These are phyloP conservation scores for Aurelia sp. DNA, from an alignment of 30 jellyfish, hydroid and myxozoan genomes.

Conservation along the genomic window DNA sequence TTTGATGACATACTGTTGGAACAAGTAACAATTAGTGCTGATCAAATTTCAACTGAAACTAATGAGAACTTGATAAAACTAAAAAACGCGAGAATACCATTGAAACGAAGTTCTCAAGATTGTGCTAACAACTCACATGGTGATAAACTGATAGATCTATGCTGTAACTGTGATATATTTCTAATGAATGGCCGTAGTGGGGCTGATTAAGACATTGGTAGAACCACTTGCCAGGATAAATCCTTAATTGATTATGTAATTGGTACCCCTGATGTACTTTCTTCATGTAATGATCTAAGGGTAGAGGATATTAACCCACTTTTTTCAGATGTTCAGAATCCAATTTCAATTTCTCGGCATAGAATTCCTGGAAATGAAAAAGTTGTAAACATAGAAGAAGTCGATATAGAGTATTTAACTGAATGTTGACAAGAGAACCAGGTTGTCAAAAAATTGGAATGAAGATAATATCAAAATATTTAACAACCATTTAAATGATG, in stretches of 20 bases:
- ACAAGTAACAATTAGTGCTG: neutral
- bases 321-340: conserved; percentile 13
- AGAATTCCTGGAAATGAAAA: neutral
- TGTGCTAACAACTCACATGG: too few relatives aligned
- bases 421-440: neutral
- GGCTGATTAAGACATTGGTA: conserved; percentile 9
- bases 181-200: conserved; percentile 29
- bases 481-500: neutral
- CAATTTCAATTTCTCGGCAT: neutral
- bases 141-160: too few relatives aligned
- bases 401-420: neutral
- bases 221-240: conserved; percentile 29
- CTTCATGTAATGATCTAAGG: conserved; percentile 18
- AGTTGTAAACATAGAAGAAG: neutral
- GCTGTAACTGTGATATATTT: conserved; percentile 18
- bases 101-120: too few relatives aligned
- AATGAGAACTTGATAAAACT: neutral
- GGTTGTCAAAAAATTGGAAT: conserved; percentile 8
- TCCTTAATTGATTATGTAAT: conserved; percentile 39
- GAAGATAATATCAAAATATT: conserved; percentile 22
- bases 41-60: conserved; percentile 1
- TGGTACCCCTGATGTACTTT: conserved; percentile 31
- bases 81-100: too few relatives aligned
- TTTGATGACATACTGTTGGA: conserved; percentile 14
- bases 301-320: conserved; percentile 18